Base-by-base conservation (phyloP, 2,797 vertebrate species). In the Aythya fuligula region DNA sequence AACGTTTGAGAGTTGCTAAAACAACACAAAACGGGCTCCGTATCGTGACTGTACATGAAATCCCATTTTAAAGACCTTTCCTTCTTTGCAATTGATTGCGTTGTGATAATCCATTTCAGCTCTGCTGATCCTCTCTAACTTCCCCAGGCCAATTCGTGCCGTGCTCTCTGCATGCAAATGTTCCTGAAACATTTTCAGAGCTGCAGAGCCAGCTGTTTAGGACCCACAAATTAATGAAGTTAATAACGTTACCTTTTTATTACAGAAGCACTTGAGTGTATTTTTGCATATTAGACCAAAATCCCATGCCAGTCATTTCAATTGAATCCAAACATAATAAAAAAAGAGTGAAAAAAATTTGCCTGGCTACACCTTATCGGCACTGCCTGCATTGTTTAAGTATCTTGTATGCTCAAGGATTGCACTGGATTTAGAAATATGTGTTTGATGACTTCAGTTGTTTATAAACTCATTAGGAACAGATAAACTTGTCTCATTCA, bases 401-500 rank as follows among this genome's bases (percentile, higher is more conserved):
- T 34, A 93, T 80, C 73, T 76, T 53, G 22, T 61, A 36, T 4
- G 19, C 71, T 93, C 61, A 53, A 56, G 87, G 74, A 94, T 94
- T 79, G 85, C 75, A 30, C 4, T 88, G 61, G 76, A 71, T 88
- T 94, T 79, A 89, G 86, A 89, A 87, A 73, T 60, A 80, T 5
- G 32, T 85, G 85, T 87, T 77, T 92, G 89, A 90, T 65, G 54
- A 80, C 36, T 90, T 79, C n/a, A 95, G 94, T 62, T 94, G 77
- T 90, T 94, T 96, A 95, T 62, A 83, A 90, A 83, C 47, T 97
- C 93, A 97, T 89, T 41, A 91, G 51, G 92, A 96, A 94, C 95
- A 97, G 96, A 95, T 7, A 71, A 78, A 87, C 38, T 69, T 17
- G 34, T 60, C 60, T 95, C 16, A 65, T 66, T 60, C 39, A 65